phyloP scores from a whole-genome alignment of 1,140 invertebrate genomes.

The Drosophila albomicans region DNA sequence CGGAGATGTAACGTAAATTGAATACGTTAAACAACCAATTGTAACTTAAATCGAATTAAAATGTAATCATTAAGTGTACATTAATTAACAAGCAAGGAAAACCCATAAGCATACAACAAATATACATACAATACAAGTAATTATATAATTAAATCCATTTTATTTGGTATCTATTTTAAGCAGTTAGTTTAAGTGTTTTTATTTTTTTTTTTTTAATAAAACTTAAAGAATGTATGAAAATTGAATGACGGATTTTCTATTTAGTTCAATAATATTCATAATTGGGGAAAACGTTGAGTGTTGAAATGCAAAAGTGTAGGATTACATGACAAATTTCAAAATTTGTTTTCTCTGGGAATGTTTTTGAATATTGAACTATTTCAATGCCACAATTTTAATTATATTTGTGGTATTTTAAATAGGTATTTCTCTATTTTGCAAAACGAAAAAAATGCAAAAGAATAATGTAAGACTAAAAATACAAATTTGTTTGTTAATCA shows the following conservation, averaged over 20 bases:
- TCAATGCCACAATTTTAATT: too few species aligned
- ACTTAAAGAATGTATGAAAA: slow-evolving; percentile 48
- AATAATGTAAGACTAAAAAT: too few species aligned
- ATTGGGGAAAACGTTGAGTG: too few species aligned
- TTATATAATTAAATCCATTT: slow-evolving; percentile 67
- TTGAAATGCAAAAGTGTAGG: too few species aligned
- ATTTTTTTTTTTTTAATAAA: slow-evolving; percentile 74
- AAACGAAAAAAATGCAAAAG: too few species aligned
- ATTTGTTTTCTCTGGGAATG: too few species aligned
- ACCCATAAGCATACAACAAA: slow-evolving; percentile 34
- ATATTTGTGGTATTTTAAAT: too few species aligned
- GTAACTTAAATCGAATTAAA: slow-evolving; percentile 77
- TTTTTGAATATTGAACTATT: too few species aligned
- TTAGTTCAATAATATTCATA: too few species aligned
- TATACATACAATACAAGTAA: slow-evolving; percentile 61
- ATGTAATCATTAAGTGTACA: slow-evolving; percentile 55
- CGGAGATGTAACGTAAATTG: slow-evolving; percentile 23
- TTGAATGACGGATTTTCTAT: not conserved
- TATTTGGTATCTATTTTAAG: slow-evolving; percentile 74
- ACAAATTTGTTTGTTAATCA: too few species aligned
- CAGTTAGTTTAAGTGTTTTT: slow-evolving; percentile 78
- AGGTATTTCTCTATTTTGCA: too few species aligned
- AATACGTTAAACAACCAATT: slow-evolving; percentile 39
- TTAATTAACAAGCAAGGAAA: slow-evolving; percentile 25
- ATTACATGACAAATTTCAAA: too few species aligned